A percentile compares a stretch with the other conserved stretches of the same genome.
phyloP scores from a whole-genome alignment of 1,140 invertebrate species.

The Ptiloglossa arizonensis region DNA sequence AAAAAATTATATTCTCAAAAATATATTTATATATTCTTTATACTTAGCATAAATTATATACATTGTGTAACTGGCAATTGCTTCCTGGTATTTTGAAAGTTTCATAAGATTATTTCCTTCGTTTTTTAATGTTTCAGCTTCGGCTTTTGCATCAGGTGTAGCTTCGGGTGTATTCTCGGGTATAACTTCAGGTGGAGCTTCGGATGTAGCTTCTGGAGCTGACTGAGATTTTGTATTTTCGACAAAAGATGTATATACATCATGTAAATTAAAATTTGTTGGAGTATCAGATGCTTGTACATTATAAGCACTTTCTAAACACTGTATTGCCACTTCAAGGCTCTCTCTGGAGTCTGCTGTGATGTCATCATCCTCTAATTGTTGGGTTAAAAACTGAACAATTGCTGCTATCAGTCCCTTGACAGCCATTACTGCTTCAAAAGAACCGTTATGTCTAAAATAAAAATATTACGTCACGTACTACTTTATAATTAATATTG shows the following conservation, averaged over 20 bases:
- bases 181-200: constrained; percentile 80
- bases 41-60: constrained; percentile 72
- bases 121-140: constrained; percentile 90
- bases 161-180: constrained; percentile 83
- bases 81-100: constrained; percentile 89
- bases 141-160: constrained; percentile 82
- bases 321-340: constrained; percentile 92
- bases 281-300: constrained; percentile 82
- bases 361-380: constrained; percentile 76
- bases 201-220: constrained; percentile 76
- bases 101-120: constrained; percentile 95
- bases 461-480: background rate
- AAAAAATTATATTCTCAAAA: background rate
- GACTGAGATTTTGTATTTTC: constrained; percentile 55
- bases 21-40: background rate
- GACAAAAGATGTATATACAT: constrained; percentile 81
- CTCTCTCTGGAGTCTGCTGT: constrained; percentile 88
- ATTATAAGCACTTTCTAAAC: constrained; percentile 91
- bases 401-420: constrained; percentile 77
- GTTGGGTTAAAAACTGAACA: constrained; percentile 77
- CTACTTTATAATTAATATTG: background rate
- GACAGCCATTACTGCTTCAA: constrained; percentile 68
- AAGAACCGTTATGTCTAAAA: constrained; percentile 26
- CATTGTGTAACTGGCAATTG: constrained; percentile 91
- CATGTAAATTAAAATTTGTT: constrained; percentile 76